Conservation (phyloP, 2,888 invertebrate species). For the Aquatica leii region DNA sequence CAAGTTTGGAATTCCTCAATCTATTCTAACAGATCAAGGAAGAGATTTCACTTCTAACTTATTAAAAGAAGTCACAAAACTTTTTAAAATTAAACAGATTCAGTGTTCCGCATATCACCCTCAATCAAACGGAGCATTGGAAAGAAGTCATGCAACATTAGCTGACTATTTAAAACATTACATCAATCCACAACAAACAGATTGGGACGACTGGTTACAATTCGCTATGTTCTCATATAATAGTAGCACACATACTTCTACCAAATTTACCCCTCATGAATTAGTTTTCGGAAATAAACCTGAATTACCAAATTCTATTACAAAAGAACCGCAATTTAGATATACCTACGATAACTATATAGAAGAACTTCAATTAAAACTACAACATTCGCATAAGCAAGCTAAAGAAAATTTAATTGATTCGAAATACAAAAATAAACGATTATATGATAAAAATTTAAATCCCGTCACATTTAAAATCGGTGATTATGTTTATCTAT, state of each 20-base stretch:
- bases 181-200: constrained; percentile 41
- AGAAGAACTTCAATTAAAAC: constrained; percentile 37
- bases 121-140: constrained; percentile 37
- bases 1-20: too few relatives aligned
- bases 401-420: constrained; percentile 39
- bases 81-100: constrained; percentile 49
- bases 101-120: constrained; percentile 49
- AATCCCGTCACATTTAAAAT: too few relatives aligned
- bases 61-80: constrained; percentile 44
- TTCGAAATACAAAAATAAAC: constrained; percentile 40
- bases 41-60: constrained; percentile 43
- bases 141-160: constrained; percentile 41
- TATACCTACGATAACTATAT: constrained; percentile 45
- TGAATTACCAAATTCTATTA: constrained; percentile 36
- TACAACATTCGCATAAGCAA: constrained; percentile 41
- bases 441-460: constrained; percentile 11
- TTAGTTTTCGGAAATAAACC: constrained; percentile 39
- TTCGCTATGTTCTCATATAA: constrained; percentile 46
- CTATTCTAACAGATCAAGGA: too few relatives aligned
- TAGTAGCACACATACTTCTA: constrained; percentile 43
- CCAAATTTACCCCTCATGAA: constrained; percentile 44
- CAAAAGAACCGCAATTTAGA: constrained; percentile 39
- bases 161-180: constrained; percentile 42
- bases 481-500: too few relatives aligned
- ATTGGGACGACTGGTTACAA: constrained; percentile 16